Evolutionary conservation across 2,113 vertebrate species (phyloP), one percentile per base, ranked within the genome.

Genomic region (Neotragus moschatus): DNA sequence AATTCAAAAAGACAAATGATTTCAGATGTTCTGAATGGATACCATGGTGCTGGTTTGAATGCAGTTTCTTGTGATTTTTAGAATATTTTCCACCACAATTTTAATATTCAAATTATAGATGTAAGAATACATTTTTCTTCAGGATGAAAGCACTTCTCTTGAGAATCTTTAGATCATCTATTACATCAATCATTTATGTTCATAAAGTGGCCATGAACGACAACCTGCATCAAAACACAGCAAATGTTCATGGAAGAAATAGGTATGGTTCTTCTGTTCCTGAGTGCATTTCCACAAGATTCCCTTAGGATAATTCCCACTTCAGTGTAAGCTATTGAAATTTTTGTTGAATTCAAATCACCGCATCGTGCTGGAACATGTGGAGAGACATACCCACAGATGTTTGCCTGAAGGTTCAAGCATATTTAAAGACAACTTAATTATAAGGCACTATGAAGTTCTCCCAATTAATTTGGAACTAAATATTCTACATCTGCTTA

Each of bases 341-440:
- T 91, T 98, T 95, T 98, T 95, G 91, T 82, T 97, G 97, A 97
- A 98, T 97, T 97, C 88, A 98, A 97, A 98, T 98, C 86, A 97
- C 96, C 66, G 94, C 91, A 86, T 97, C 16, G 0, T 95, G 56
- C 55, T 80, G 60, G 86, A 95, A 95, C 97, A 97, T 84, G 97
- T 97, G 88, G 91, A 96, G 70, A 94, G 92, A 94, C 94, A 97
- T 92, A 94, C 30, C 53, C 96, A 93, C 96, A 98, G 96, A 97
- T 97, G 97, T 97, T 97, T 94, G 96, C 97, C 96, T 93, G 85
- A 93, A 97, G 96, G 92, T 96, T 93, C 63, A 88, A 77, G 77
- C 82, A 93, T 97, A 94, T 96, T 98, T 97, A 98, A 97, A 97
- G 43, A 94, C 95, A 98, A 95, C 91, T 97, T 98, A 97, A 98